phyloP scores from a whole-genome alignment of 2,888 invertebrate genomes.

The Tetranychus piercei region DNA sequence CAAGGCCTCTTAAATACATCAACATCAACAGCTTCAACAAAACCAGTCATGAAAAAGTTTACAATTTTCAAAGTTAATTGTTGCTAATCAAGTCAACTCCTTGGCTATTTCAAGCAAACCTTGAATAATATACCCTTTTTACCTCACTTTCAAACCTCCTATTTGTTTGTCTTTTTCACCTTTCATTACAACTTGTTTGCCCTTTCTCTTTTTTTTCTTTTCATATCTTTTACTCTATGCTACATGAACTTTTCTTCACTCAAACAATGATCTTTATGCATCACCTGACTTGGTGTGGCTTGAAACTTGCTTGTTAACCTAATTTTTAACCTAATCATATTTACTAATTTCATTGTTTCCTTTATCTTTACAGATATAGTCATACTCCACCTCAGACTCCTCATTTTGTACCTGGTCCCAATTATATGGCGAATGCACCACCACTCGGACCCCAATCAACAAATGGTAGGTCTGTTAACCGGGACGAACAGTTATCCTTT shows the following conservation, averaged over 20 bases:
- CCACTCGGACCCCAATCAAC: slow-evolving; percentile 1
- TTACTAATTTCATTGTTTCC: neutral
- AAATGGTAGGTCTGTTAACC: slow-evolving; percentile 15
- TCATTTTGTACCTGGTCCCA: slow-evolving; percentile 22
- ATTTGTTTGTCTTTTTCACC: neutral
- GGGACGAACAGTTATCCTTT: slow-evolving; percentile 22
- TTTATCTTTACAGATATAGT: slow-evolving; percentile 22
- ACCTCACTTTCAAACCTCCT: neutral
- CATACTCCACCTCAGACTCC: slow-evolving; percentile 28
- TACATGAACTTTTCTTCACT: too few species aligned
- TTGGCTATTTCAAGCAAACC: neutral
- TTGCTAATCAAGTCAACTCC: slow-evolving; percentile 1
- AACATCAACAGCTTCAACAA: neutral
- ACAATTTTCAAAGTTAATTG: neutral
- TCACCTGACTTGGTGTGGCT: neutral
- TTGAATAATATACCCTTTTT: neutral
- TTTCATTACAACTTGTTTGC: neutral
- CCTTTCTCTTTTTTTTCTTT: neutral
- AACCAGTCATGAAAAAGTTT: neutral
- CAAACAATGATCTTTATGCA: too few species aligned
- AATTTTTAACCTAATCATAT: neutral
- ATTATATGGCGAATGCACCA: neutral
- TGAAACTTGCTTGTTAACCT: neutral
- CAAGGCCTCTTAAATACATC: neutral
- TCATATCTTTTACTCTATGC: too few species aligned